Percentiles rank a stretch among this genome's conserved stretches.
phyloP scores from a whole-genome alignment of 2,888 invertebrate genomes.

The Caenorhabditis doughertyi region DNA sequence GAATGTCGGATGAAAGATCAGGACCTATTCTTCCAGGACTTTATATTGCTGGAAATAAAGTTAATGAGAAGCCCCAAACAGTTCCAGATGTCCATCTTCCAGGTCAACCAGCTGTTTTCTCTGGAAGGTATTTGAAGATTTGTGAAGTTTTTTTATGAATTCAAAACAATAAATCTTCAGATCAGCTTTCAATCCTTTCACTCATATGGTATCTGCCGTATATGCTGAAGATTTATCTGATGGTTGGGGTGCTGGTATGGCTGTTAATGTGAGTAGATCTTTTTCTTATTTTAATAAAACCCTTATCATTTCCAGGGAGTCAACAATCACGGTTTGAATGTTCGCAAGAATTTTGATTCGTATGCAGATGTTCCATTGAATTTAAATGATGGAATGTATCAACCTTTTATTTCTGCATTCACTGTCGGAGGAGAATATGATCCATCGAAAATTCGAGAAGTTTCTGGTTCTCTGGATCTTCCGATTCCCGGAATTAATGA shows the following conservation, averaged over 20 bases:
- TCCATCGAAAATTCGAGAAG: constrained; percentile 73
- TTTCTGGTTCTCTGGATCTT: constrained; percentile 71
- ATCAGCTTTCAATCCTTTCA: constrained; percentile 79
- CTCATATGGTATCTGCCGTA: constrained; percentile 75
- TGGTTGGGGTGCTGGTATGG: constrained; percentile 79
- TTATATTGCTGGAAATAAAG: constrained; percentile 78
- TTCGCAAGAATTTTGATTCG: constrained; percentile 75
- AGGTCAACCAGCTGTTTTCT: constrained; percentile 75
- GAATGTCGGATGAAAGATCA: constrained; percentile 77
- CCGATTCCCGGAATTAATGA: constrained; percentile 77
- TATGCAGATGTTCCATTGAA: constrained; percentile 75
- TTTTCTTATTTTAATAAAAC: not conserved
- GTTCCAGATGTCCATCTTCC: constrained; percentile 77
- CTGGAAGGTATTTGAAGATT: constrained; percentile 68
- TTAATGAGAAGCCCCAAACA: constrained; percentile 74
- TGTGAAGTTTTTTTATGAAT: not conserved
- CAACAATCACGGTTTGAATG: constrained; percentile 73
- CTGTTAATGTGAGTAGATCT: constrained; percentile 74
- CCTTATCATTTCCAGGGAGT: constrained; percentile 68
- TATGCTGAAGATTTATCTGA: constrained; percentile 79
- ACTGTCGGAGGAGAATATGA: constrained; percentile 75
- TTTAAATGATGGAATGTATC: constrained; percentile 71
- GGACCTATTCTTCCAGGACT: constrained; percentile 76
- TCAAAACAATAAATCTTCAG: constrained; percentile 34
- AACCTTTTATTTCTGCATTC: constrained; percentile 72